A percentile compares a stretch with the other conserved stretches of the same genome.
These are phyloP conservation scores for Morphnarchus princeps DNA, from an alignment of 2,113 vertebrate species.

Conservation along the genomic window DNA sequence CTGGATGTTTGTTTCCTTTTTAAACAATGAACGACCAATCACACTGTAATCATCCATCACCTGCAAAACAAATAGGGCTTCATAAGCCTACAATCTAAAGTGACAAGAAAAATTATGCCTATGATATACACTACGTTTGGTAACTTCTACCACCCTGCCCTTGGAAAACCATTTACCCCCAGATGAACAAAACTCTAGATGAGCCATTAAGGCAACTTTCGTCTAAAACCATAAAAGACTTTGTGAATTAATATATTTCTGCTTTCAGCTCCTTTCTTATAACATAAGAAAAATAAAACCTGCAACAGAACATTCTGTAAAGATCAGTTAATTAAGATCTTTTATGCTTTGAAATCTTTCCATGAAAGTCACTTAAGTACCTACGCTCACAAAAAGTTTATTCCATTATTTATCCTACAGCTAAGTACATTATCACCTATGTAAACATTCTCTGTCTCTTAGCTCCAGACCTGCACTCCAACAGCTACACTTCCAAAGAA, in stretches of 20 bases:
- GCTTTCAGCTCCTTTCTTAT: background rate
- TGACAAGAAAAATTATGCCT: background rate
- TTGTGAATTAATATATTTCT: background rate
- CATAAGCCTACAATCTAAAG: background rate
- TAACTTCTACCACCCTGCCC: background rate
- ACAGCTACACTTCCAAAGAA: background rate
- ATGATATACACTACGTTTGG: background rate
- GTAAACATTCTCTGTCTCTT: background rate
- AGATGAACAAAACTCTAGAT: background rate
- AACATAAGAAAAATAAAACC: background rate
- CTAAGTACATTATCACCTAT: background rate
- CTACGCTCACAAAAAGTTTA: background rate
- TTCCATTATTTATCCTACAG: background rate
- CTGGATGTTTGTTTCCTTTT: conserved; percentile 98
- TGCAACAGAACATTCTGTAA: background rate
- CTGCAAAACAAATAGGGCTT: conserved; percentile 60
- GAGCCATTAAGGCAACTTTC: background rate
- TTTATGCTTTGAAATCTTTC: background rate
- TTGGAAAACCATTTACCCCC: background rate
- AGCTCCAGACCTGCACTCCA: background rate
- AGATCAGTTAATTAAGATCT: background rate
- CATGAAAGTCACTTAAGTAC: background rate
- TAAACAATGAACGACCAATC: conserved; percentile 94
- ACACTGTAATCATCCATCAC: conserved; percentile 89
- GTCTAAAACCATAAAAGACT: background rate